phyloP scores from a whole-genome alignment of 2,888 invertebrate species.

The Drosophila cyrtoloma region DNA sequence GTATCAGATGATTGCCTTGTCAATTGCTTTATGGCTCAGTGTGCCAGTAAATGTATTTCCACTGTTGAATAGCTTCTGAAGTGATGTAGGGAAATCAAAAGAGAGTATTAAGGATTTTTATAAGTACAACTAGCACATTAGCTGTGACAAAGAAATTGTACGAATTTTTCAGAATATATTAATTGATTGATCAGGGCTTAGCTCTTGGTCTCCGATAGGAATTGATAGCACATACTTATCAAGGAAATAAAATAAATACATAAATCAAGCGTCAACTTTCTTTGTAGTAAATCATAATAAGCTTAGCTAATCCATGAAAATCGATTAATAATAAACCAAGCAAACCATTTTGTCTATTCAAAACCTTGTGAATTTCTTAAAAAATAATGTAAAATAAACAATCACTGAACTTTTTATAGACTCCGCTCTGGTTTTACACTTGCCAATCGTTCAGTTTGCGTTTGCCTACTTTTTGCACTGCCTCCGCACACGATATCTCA shows the following conservation, averaged over 20 bases:
- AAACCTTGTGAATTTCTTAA: background rate
- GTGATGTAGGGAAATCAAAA: conserved; percentile 17
- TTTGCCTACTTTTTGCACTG: conserved; percentile 34
- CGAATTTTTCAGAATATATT: background rate
- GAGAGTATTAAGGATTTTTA: conserved; percentile 4
- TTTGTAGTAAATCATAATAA: background rate
- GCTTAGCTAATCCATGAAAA: background rate
- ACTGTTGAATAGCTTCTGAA: conserved; percentile 34
- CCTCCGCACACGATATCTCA: conserved; percentile 61
- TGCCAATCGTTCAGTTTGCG: conserved; percentile 8
- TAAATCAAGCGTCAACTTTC: background rate
- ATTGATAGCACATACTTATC: background rate
- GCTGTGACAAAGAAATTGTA: background rate
- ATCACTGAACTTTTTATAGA: conserved; percentile 15
- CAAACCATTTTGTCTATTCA: background rate
- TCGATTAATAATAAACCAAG: background rate
- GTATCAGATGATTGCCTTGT: conserved; percentile 76
- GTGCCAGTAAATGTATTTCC: conserved; percentile 66
- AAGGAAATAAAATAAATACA: background rate
- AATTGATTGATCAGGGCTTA: background rate
- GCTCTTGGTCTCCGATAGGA: background rate
- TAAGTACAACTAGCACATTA: background rate
- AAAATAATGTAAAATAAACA: conserved; percentile 20
- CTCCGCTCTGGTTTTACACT: conserved; percentile 15
- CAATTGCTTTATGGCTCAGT: conserved; percentile 78